Percentiles rank a stretch among this genome's conserved stretches.
Evolutionary conservation across 2,797 vertebrate species (phyloP).

Genomic region (Vireo griseus): DNA sequence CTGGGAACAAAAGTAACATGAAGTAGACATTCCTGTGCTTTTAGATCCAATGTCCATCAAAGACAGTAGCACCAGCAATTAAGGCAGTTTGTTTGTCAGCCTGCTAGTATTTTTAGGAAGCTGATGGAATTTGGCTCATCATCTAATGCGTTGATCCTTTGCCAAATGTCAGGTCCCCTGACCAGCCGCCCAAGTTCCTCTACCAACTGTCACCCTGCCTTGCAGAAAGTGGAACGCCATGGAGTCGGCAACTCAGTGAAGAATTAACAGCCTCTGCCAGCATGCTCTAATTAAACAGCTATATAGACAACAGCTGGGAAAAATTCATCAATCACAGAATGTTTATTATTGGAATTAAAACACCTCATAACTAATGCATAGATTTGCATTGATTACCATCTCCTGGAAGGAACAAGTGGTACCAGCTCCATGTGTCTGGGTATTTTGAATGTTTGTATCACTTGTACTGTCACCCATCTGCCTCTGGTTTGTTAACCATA

Average conservation of each 20-base stretch:
- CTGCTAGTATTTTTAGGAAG: constrained; percentile 53
- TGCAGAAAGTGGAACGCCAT: neutral
- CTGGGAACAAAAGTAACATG: neutral
- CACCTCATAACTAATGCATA: constrained; percentile 48
- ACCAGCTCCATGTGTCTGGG: neutral
- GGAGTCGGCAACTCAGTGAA: neutral
- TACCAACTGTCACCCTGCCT: constrained; percentile 27
- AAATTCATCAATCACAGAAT: constrained; percentile 65
- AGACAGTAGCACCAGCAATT: neutral
- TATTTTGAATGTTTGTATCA: neutral
- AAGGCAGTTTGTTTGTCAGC: neutral
- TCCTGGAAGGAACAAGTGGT: constrained; percentile 15
- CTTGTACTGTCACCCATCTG: neutral
- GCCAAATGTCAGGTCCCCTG: constrained; percentile 13
- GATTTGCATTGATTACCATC: constrained; percentile 59
- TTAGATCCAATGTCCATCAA: neutral
- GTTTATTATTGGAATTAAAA: constrained; percentile 67
- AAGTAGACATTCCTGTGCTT: neutral
- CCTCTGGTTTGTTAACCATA: neutral
- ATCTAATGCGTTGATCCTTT: neutral
- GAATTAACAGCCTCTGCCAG: constrained; percentile 38
- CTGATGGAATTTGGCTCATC: constrained; percentile 34
- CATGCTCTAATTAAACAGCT: constrained; percentile 52
- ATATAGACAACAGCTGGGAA: constrained; percentile 59
- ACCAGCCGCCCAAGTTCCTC: neutral